Evolutionary conservation across 2,797 vertebrate species (phyloP), one percentile per base, ranked within the genome.

Genomic region (Bufotes viridis): DNA sequence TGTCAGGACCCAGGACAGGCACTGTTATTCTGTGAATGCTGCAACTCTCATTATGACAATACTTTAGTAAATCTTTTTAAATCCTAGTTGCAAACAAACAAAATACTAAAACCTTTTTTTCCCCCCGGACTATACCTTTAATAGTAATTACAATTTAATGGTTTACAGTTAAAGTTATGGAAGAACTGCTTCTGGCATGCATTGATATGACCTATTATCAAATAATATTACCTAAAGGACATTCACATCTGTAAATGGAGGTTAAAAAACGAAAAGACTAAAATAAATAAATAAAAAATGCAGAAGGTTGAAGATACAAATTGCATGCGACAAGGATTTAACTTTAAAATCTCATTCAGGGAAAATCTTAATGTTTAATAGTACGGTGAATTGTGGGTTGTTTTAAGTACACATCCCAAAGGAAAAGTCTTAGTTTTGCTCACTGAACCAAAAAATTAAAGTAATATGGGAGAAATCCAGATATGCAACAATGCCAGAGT

Each of bases 371-470:
- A 49, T 91, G 88, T 92, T 93, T 93, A 92, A 91, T 91, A 90
- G 93, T 91, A 85, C 91, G 92, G 87, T 87, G 83, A 0, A 12
- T 65, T 87, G 81, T 91, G 93, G 88, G 91, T 91, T 92, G 92
- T 94, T 95, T 94, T 93, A 94, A 94, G 91, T 90, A 91, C 78
- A 92, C 90, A 76, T 91, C 90, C 87, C 94, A 92, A 89, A 90
- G 90, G 91, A 94, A 78, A 93, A 92, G 82, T 92, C 92, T 92
- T 90, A 91, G 91, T 93, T 95, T 94, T 94, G 92, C 79, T 95
- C 93, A 93, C 89, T 93, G 94, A 94, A 94, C 95, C 94, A 92
- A 90, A 94, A 95, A 95, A 95, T 94, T 94, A 93, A 95, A 94
- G 92, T 91, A 92, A 88, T 89, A 90, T 94, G 93, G 92, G 94